These are phyloP conservation scores for Dromius quadrimaculatus DNA, from an alignment of 2,888 invertebrate genomes.

Conservation along the genomic window DNA sequence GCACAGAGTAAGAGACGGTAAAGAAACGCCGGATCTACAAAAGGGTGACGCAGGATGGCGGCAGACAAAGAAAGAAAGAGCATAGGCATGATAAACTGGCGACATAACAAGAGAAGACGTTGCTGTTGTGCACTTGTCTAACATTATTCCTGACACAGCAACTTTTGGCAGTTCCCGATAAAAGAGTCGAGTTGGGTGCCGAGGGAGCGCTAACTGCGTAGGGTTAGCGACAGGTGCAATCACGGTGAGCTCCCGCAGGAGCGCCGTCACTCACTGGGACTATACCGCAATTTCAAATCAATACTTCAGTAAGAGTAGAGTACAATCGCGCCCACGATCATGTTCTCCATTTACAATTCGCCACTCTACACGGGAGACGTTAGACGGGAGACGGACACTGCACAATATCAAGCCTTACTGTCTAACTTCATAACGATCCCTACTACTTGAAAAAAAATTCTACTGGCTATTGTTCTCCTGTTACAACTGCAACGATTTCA, in stretches of 20 bases:
- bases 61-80: constrained; percentile 35
- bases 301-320: constrained; percentile 64
- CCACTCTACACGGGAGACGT: background rate
- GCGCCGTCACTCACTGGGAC: constrained; percentile 64
- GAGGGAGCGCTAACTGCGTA: constrained; percentile 42
- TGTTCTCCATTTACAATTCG: background rate
- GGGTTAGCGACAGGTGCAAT: constrained; percentile 66
- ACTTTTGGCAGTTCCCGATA: constrained; percentile 52
- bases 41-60: constrained; percentile 5
- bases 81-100: constrained; percentile 50
- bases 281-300: constrained; percentile 66
- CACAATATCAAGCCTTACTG: background rate
- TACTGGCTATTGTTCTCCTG: too few relatives aligned
- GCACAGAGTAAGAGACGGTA: background rate
- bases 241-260: constrained; percentile 64
- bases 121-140: constrained; percentile 52
- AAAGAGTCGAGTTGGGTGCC: constrained; percentile 24
- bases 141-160: constrained; percentile 53
- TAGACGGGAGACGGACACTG: constrained; percentile 1
- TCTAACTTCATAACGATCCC: constrained; percentile 2
- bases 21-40: constrained; percentile 15
- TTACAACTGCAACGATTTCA: too few relatives aligned
- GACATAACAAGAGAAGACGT: constrained; percentile 51
- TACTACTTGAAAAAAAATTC: too few relatives aligned
- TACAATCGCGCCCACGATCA: constrained; percentile 54